phyloP scores from a whole-genome alignment of 2,888 invertebrate species.

The Crematogaster levior region DNA sequence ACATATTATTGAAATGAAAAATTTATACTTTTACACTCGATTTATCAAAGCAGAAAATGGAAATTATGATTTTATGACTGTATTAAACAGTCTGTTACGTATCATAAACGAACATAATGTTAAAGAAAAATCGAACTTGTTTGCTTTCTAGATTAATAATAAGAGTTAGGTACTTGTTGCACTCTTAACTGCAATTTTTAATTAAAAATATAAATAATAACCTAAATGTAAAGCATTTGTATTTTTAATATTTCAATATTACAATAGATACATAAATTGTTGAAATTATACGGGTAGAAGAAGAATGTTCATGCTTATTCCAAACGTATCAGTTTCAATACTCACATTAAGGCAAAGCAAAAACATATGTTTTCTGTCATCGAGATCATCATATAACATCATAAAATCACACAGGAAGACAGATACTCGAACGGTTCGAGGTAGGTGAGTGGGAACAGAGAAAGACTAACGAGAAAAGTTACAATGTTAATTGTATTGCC shows the following conservation, averaged over 20 bases:
- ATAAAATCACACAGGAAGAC: not conserved
- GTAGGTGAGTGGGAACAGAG: not conserved
- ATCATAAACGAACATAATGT: not conserved
- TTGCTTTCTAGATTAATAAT: conserved; percentile 3
- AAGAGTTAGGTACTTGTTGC: not conserved
- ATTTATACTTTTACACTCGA: not conserved
- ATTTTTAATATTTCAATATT: conserved; percentile 16
- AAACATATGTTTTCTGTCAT: not conserved
- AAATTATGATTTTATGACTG: not conserved
- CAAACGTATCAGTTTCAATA: not conserved
- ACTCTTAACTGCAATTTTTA: not conserved
- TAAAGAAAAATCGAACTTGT: conserved; percentile 1
- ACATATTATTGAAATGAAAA: not conserved
- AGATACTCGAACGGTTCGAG: not conserved
- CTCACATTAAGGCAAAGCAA: not conserved
- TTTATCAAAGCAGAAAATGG: not conserved
- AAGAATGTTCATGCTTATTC: not conserved
- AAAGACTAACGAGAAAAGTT: not conserved
- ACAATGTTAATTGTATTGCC: not conserved
- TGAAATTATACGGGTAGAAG: not conserved
- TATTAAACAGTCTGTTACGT: not conserved
- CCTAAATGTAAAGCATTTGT: not conserved
- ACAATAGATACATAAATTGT: not conserved
- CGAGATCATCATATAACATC: not conserved
- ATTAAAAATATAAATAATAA: not conserved